These are phyloP conservation scores for Agonopterix heracliana DNA, from an alignment of 2,888 invertebrate species.

Conservation along the genomic window DNA sequence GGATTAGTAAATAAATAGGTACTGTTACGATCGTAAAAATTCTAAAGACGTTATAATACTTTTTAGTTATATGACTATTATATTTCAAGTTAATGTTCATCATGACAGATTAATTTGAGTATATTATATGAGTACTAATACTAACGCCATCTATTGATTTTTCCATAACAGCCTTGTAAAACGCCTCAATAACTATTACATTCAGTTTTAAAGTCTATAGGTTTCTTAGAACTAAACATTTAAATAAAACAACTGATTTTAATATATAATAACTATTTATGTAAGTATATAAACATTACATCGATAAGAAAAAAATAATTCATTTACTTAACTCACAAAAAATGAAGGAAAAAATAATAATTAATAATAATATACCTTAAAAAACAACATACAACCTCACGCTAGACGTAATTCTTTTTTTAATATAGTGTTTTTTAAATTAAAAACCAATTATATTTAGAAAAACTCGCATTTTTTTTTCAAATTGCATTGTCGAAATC, in stretches of 20 bases:
- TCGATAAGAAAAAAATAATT: constrained; percentile 71
- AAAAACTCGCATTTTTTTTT: constrained; percentile 25
- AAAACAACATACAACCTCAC: constrained; percentile 69
- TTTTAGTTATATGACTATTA: too few relatives aligned
- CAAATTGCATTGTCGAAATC: constrained; percentile 35
- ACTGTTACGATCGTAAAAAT: too few relatives aligned
- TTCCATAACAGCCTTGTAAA: too few relatives aligned
- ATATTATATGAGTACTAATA: too few relatives aligned
- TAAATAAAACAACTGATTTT: constrained; percentile 58
- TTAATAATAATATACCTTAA: constrained; percentile 45
- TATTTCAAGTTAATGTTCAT: too few relatives aligned
- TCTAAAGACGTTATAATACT: too few relatives aligned
- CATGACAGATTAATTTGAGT: too few relatives aligned
- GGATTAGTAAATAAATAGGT: too few relatives aligned
- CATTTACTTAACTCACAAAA: constrained; percentile 69
- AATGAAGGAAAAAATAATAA: constrained; percentile 38
- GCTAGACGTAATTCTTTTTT: constrained; percentile 53
- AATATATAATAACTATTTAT: constrained; percentile 77
- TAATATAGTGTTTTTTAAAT: constrained; percentile 28
- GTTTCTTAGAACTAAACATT: neutral
- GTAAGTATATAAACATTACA: constrained; percentile 76
- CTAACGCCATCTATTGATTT: too few relatives aligned
- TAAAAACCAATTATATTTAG: constrained; percentile 36
- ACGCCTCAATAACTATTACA: too few relatives aligned
- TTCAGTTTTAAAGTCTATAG: too few relatives aligned